Percentiles rank a stretch among this genome's conserved stretches.
Conservation (phyloP, 2,888 invertebrate genomes). For the Heteromyza rotundicornis region DNA sequence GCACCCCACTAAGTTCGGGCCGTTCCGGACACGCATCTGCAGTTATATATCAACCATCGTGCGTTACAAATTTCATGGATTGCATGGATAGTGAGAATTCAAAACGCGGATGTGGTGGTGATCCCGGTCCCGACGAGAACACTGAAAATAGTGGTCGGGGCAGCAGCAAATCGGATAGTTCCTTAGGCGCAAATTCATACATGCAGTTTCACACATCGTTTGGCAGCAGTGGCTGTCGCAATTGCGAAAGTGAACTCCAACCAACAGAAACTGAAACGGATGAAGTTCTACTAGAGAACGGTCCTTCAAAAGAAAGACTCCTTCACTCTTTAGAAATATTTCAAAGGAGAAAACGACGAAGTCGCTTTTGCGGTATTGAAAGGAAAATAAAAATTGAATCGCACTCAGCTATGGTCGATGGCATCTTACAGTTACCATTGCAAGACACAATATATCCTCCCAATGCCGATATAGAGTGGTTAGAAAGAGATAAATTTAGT, state of each 20-base stretch:
- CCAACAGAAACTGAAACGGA: background rate
- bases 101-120: conserved; percentile 22
- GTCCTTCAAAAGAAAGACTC: background rate
- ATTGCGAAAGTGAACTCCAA: conserved; percentile 40
- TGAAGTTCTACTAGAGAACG: no score
- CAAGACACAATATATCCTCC: no score
- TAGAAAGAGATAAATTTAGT: background rate
- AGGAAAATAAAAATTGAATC: background rate
- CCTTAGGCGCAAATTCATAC: conserved; percentile 23
- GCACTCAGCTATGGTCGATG: background rate
- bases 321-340: background rate
- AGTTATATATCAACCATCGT: conserved; percentile 80
- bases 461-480: no score
- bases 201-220: conserved; percentile 46
- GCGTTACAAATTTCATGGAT: conserved; percentile 60
- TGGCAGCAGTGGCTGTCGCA: conserved; percentile 45
- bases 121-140: conserved; percentile 17
- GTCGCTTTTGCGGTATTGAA: no score
- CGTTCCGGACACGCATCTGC: conserved; percentile 93
- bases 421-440: background rate
- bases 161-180: conserved; percentile 19
- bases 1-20: conserved; percentile 80
- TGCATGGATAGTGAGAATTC: conserved; percentile 46
- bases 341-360: conserved; percentile 17
- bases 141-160: conserved; percentile 29